Evolutionary conservation across 2,113 vertebrate genomes (phyloP).

Genomic region (Actenoides hombroni): DNA sequence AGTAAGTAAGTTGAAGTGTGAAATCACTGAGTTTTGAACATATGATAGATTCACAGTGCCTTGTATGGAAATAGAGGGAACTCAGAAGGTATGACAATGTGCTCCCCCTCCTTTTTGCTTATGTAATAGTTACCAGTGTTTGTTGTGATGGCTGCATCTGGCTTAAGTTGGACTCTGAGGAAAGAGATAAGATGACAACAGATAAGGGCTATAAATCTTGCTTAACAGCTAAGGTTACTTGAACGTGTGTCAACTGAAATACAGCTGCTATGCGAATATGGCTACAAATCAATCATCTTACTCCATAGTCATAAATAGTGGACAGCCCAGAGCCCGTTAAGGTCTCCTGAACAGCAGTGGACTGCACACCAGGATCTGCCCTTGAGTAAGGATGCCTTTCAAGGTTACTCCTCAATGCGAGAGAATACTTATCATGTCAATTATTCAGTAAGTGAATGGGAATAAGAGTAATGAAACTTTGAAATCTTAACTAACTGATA

Average conservation of each 20-base stretch:
- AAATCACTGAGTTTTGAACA: neutral
- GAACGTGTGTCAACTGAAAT: neutral
- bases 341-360: neutral
- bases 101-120: neutral
- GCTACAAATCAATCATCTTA: neutral
- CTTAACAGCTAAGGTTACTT: neutral
- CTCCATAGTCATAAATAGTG: neutral
- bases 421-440: neutral
- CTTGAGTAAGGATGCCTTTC: neutral
- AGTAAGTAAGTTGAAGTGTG: neutral
- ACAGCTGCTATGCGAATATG: neutral
- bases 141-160: neutral
- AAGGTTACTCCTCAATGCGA: neutral
- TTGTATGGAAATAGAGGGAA: neutral
- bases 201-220: neutral
- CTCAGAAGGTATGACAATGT: neutral
- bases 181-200: neutral
- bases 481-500: neutral
- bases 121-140: neutral
- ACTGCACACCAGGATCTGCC: neutral
- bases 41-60: neutral
- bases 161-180: neutral
- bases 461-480: neutral
- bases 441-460: neutral
- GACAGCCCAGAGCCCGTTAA: neutral